A percentile compares a stretch with the other conserved stretches of the same genome.
Conservation (phyloP, 2,797 vertebrate species). For the Enteromius mattozi region DNA sequence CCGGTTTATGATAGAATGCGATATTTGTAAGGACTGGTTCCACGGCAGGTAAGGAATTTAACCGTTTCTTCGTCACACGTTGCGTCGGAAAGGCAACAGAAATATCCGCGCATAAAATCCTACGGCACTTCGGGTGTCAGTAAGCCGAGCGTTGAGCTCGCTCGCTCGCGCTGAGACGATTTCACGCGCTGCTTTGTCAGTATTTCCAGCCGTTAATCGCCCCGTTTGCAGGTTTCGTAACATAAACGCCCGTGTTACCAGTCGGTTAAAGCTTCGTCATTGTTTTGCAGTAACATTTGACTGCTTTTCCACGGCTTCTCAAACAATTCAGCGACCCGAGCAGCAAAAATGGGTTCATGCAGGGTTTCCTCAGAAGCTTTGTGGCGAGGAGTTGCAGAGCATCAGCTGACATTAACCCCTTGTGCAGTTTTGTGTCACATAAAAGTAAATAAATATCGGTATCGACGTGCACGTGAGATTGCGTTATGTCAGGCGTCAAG, state of each 20-base stretch:
- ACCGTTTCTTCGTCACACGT: neutral
- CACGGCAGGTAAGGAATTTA: slow-evolving; percentile 89
- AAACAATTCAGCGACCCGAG: neutral
- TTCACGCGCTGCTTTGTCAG: slow-evolving; percentile 39
- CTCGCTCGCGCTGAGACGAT: slow-evolving; percentile 15
- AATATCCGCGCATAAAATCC: neutral
- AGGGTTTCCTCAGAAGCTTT: slow-evolving; percentile 36
- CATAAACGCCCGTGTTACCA: neutral
- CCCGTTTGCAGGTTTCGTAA: neutral
- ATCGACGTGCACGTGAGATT: neutral
- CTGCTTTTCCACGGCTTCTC: slow-evolving; percentile 6
- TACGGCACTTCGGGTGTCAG: slow-evolving; percentile 16
- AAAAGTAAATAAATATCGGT: neutral
- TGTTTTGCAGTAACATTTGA: neutral
- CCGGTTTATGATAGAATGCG: slow-evolving; percentile 99
- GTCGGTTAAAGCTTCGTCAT: neutral
- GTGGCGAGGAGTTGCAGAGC: slow-evolving; percentile 22
- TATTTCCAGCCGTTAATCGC: neutral
- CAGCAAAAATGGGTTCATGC: slow-evolving; percentile 9
- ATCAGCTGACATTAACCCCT: slow-evolving; percentile 32
- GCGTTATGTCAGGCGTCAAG: neutral
- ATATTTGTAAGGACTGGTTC: slow-evolving; percentile 99
- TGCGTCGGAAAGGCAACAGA: neutral
- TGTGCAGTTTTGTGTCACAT: neutral
- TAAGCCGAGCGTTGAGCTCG: slow-evolving; percentile 3